phyloP scores from a whole-genome alignment of 2,797 vertebrate species.

The Parauchenoglanis ngamensis region DNA sequence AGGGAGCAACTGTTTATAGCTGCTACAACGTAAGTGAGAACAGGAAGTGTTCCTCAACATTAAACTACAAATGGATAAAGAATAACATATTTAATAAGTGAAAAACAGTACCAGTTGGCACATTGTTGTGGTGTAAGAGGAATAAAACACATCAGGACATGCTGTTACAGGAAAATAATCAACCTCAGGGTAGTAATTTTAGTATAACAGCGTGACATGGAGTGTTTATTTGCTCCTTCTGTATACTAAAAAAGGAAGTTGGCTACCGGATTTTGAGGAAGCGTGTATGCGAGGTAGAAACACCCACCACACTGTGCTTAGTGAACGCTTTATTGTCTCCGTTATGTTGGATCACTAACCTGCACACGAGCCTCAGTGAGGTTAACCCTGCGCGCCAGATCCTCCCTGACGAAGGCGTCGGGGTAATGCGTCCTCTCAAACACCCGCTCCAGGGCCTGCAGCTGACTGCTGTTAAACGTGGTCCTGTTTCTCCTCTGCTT shows the following conservation, averaged over 20 bases:
- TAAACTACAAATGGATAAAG: neutral
- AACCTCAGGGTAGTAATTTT: neutral
- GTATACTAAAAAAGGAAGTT: neutral
- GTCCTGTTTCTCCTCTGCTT: conserved; percentile 96
- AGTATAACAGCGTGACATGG: neutral
- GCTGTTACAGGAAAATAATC: neutral
- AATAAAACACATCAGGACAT: neutral
- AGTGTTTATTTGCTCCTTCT: neutral
- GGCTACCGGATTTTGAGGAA: neutral
- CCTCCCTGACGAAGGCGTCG: conserved; percentile 96
- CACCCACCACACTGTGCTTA: neutral
- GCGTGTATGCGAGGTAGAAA: neutral
- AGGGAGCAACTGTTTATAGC: neutral
- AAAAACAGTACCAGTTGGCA: neutral
- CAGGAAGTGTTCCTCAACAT: neutral
- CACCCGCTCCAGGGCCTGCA: conserved; percentile 96
- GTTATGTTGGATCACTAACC: conserved; percentile 70
- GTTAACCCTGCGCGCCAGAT: conserved; percentile 95
- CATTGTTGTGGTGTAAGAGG: neutral
- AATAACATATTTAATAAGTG: neutral
- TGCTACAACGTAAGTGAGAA: neutral
- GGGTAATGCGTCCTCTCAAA: conserved; percentile 98
- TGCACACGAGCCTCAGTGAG: conserved; percentile 97
- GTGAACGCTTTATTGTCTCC: neutral
- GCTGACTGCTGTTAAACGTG: conserved; percentile 98